Conservation (phyloP, 1,140 invertebrate genomes). For the Aphaenogaster ashmeadi region DNA sequence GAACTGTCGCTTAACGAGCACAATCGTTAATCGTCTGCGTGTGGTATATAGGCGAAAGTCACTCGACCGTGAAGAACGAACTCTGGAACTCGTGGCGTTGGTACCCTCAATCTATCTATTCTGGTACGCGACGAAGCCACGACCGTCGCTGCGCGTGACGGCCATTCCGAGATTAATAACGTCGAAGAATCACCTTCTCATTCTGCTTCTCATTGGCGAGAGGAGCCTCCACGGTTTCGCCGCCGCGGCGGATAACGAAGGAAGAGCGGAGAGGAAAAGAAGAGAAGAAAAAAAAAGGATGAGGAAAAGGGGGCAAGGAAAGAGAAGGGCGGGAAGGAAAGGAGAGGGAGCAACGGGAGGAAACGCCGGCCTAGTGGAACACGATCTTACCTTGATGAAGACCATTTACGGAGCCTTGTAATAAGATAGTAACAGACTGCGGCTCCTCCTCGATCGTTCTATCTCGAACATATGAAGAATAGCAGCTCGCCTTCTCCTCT, state of each 20-base stretch:
- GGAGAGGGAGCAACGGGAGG: slow-evolving; percentile 33
- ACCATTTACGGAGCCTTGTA: slow-evolving; percentile 80
- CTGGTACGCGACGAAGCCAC: slow-evolving; percentile 52
- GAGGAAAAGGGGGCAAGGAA: slow-evolving; percentile 21
- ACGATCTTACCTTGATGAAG: slow-evolving; percentile 76
- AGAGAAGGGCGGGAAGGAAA: background rate
- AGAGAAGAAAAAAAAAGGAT: slow-evolving; percentile 24
- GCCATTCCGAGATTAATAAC: slow-evolving; percentile 78
- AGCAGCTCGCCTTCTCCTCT: slow-evolving; percentile 29
- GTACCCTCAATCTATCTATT: slow-evolving; percentile 65
- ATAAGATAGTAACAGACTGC: slow-evolving; percentile 79
- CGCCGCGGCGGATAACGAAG: background rate
- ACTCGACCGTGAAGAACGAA: slow-evolving; percentile 75
- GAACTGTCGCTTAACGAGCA: slow-evolving; percentile 75
- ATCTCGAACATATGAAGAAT: slow-evolving; percentile 55
- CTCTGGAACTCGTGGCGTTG: slow-evolving; percentile 51
- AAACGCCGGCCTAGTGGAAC: slow-evolving; percentile 64
- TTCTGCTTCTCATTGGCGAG: slow-evolving; percentile 60
- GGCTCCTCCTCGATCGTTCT: slow-evolving; percentile 58
- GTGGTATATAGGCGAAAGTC: slow-evolving; percentile 72
- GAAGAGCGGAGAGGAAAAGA: slow-evolving; percentile 22
- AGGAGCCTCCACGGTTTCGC: slow-evolving; percentile 18
- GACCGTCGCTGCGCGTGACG: slow-evolving; percentile 70
- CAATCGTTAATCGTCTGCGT: slow-evolving; percentile 73
- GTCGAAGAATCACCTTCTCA: slow-evolving; percentile 66